Conservation (phyloP, 2,113 vertebrate genomes). For the Casuarius casuarius region DNA sequence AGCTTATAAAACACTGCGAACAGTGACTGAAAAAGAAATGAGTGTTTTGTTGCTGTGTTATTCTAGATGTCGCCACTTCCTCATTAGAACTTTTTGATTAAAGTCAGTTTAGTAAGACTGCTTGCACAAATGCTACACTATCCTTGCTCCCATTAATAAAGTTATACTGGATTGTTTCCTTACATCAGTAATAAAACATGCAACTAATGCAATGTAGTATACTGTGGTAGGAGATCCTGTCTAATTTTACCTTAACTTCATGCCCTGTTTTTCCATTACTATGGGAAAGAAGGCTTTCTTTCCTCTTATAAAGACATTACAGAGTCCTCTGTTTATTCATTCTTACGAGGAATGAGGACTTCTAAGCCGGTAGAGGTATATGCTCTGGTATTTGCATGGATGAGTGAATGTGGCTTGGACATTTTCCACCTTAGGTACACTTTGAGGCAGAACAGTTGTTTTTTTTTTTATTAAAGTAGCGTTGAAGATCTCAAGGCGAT, state of each 20-base stretch:
- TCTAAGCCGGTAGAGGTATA: background rate
- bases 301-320: background rate
- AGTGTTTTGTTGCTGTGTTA: background rate
- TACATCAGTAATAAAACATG: background rate
- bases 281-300: background rate
- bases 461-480: background rate
- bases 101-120: background rate
- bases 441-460: background rate
- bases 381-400: background rate
- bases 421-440: too few species aligned
- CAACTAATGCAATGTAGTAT: background rate
- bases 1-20: background rate
- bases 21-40: background rate
- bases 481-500: background rate
- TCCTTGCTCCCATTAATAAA: background rate
- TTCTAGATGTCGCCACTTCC: background rate
- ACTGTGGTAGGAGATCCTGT: background rate
- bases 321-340: background rate
- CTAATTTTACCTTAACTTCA: background rate
- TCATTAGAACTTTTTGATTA: background rate
- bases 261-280: background rate
- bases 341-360: background rate
- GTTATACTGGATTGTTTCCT: background rate
- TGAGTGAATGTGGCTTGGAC: background rate
- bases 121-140: background rate